Percentiles rank a stretch among this genome's conserved stretches.
These are phyloP conservation scores for Megaceryle torquata DNA, from an alignment of 2,113 vertebrate species.

Conservation along the genomic window DNA sequence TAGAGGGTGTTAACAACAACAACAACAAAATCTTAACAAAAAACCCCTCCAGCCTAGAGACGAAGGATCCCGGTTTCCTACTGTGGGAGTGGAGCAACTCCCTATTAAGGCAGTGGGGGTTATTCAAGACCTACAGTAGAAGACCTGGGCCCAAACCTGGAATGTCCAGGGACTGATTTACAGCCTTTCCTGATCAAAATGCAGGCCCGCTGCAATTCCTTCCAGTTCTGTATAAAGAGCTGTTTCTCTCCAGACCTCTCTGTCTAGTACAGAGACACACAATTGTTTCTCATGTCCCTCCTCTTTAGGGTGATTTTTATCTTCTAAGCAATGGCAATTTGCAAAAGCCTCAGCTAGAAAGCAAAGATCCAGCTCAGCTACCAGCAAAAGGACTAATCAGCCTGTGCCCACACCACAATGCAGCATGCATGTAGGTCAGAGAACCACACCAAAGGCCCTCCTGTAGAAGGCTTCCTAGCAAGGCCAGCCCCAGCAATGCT, in stretches of 20 bases:
- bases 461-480: background rate
- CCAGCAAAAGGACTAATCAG: background rate
- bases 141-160: background rate
- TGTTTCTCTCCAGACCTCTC: background rate
- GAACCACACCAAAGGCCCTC: background rate
- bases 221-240: background rate
- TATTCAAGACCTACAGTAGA: background rate
- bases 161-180: background rate
- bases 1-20: background rate
- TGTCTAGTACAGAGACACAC: background rate
- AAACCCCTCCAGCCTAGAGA: background rate
- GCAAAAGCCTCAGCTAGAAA: conserved; percentile 4
- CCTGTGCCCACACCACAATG: background rate
- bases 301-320: background rate
- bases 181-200: background rate
- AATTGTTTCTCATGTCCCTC: background rate
- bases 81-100: background rate
- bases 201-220: background rate
- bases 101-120: background rate
- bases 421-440: background rate
- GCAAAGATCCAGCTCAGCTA: background rate
- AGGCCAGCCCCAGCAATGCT: background rate
- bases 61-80: background rate
- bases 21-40: too few relatives aligned
- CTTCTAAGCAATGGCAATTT: background rate